Conservation (phyloP, 2,113 vertebrate species). For the Circaetus cinerascens region DNA sequence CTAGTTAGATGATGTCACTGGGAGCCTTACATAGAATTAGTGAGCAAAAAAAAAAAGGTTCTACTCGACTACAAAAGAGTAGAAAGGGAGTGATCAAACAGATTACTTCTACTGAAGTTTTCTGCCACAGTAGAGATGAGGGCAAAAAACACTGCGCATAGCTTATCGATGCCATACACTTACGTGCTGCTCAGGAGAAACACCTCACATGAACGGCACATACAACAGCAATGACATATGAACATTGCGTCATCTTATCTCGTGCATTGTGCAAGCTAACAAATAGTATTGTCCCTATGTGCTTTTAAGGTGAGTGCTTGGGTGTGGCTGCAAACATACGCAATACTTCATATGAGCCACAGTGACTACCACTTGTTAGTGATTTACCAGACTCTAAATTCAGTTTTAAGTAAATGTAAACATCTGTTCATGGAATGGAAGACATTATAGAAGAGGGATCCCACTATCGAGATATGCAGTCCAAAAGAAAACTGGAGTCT, state of each 20-base stretch:
- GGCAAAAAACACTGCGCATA: background rate
- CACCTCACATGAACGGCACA: background rate
- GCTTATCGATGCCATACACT: background rate
- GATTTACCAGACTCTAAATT: background rate
- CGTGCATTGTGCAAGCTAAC: background rate
- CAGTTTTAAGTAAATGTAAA: background rate
- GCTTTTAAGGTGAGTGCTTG: conserved; percentile 23
- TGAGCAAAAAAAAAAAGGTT: background rate
- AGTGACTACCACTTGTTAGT: background rate
- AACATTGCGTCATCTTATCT: conserved; percentile 27
- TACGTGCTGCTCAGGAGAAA: background rate
- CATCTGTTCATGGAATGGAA: background rate
- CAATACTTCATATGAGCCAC: background rate
- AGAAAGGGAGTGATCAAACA: background rate
- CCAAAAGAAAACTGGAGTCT: background rate
- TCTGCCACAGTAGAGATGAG: background rate
- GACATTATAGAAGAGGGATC: background rate
- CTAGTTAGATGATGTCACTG: background rate
- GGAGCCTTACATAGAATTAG: background rate
- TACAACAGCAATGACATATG: background rate
- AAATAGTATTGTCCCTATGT: background rate
- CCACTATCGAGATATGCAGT: background rate
- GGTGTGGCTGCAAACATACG: conserved; percentile 16
- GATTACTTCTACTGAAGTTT: background rate
- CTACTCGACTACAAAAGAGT: background rate